These are phyloP conservation scores for Meiosimyza platycephala DNA, from an alignment of 2,888 invertebrate species.

Conservation along the genomic window DNA sequence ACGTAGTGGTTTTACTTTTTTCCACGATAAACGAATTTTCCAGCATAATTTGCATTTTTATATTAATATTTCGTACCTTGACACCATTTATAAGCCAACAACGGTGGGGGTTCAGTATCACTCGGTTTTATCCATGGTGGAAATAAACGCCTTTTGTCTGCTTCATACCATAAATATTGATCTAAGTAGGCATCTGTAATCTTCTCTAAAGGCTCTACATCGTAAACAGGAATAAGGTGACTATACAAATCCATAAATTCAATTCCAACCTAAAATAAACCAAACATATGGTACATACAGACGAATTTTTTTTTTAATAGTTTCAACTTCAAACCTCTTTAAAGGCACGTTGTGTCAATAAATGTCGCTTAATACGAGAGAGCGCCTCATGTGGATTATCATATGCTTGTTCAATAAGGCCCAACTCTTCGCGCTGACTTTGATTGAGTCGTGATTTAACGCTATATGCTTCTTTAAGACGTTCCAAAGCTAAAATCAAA, in stretches of 20 bases:
- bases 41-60: not conserved
- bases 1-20: constrained; percentile 60
- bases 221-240: constrained; percentile 98
- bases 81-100: constrained; percentile 98
- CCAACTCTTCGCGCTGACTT: constrained; percentile 97
- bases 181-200: constrained; percentile 99
- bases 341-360: constrained; percentile 97
- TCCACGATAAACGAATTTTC: not conserved
- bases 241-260: constrained; percentile 99
- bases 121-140: constrained; percentile 99
- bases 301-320: not conserved
- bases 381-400: constrained; percentile 99
- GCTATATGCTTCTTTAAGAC: constrained; percentile 97
- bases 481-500: constrained; percentile 94
- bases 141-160: constrained; percentile 95
- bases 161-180: constrained; percentile 99
- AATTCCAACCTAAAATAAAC: constrained; percentile 82
- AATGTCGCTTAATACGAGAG: constrained; percentile 98
- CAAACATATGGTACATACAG: not conserved
- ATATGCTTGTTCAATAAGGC: constrained; percentile 99
- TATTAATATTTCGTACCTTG: constrained; percentile 75
- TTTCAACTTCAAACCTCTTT: constrained; percentile 77
- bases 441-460: constrained; percentile 98
- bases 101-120: constrained; percentile 95
- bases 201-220: constrained; percentile 98